Base-by-base conservation (phyloP, 2,113 vertebrate genomes). In the Rafetus swinhoei region DNA sequence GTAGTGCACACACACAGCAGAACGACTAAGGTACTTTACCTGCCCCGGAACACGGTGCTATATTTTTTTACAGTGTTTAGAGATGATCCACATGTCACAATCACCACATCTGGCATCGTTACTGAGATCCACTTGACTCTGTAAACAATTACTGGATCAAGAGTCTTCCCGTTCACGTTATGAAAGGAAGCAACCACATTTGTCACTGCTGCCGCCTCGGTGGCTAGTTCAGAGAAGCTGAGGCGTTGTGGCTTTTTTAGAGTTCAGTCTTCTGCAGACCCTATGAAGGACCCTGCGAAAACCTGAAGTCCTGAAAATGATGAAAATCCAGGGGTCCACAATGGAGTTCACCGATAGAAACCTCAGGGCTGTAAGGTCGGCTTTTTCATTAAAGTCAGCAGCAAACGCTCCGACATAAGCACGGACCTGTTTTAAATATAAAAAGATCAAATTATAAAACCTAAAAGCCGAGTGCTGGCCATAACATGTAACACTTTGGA, bases 311-410 rank as follows among this genome's bases (percentile, higher is more conserved):
- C 98, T 98, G 94, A 98, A 98, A 93, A 98, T 98, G 97, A 98
- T 98, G 97, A 98, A 98, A 79, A 98, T 97, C 98, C 98, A 98
- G 3, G 98, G 98, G 79, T 98, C 98, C 84, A 98, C 95, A 4
- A 98, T 98, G 39, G 98, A 98, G 87, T 98, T 98, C 21, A 98
- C 98, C 0, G 98, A 98, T 18, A 98, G 93, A 16, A 98, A 98
- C 7, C 98, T 96, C 92, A 98, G 94, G 79, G 98, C 98, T 0
- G 18, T 97, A 81, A 98, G 98, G 89, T 98, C 98, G 0, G 94
- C 96, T 0, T 72, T 77, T 93, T 98, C 98, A 2, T 98, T 84
- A 16, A 94, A 80, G 5, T 94, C 94, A 0, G 88, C 32, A 0
- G 93, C 95, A 1, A 98, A 98, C 0, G 97, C 98, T 2, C 98